Evolutionary conservation across 2,797 vertebrate species (phyloP).

Genomic region (Myiotriccus ornatus): DNA sequence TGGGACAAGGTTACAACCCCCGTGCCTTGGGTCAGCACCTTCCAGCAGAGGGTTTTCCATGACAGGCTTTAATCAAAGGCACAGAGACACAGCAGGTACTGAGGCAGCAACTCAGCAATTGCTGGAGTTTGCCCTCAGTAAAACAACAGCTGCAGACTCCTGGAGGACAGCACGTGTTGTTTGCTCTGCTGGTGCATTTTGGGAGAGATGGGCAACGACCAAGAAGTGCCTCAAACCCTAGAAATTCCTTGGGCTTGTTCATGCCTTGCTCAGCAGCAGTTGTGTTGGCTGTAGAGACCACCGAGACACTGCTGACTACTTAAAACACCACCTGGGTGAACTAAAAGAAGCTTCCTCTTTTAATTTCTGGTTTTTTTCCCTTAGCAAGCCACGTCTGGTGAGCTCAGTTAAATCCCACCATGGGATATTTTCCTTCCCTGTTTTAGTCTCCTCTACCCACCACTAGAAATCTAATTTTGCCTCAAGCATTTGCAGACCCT

Average conservation of each 20-base stretch:
- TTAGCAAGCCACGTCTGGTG: not conserved
- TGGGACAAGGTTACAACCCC: not conserved
- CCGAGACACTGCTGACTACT: not conserved
- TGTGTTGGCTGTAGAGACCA: not conserved
- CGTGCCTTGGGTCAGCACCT: not conserved
- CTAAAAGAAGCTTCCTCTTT: not conserved
- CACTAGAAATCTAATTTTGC: not conserved
- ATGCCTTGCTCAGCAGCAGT: not conserved
- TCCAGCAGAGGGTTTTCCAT: not conserved
- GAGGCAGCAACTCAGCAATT: not conserved
- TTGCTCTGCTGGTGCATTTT: not conserved
- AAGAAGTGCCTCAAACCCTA: not conserved
- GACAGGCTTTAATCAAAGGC: not conserved
- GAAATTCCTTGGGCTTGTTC: not conserved
- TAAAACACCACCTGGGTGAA: not conserved
- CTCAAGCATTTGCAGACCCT: not conserved
- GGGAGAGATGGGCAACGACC: not conserved
- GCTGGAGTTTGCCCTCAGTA: not conserved
- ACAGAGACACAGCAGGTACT: not conserved
- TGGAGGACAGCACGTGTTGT: not conserved
- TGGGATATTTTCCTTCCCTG: not conserved
- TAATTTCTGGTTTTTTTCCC: not conserved
- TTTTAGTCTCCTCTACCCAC: not conserved
- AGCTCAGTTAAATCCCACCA: not conserved
- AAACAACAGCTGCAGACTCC: not conserved